These are phyloP conservation scores for Neoniphon sammara DNA, from an alignment of 2,797 vertebrate species.

Conservation along the genomic window DNA sequence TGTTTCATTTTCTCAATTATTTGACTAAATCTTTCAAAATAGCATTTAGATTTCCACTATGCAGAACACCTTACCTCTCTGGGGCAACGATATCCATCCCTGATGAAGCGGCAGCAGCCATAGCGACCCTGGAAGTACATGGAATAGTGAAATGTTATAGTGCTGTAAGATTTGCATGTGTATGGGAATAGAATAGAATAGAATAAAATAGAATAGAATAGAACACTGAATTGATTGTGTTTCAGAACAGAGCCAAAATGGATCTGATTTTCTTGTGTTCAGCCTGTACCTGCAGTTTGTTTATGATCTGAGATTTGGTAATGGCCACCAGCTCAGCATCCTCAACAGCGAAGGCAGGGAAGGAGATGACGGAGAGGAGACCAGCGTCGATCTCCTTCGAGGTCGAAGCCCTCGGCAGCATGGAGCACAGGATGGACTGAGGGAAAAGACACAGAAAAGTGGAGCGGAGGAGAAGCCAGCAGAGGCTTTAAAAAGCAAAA, in stretches of 20 bases:
- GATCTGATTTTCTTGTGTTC: not conserved
- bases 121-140: conserved; percentile 89
- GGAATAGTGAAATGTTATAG: not conserved
- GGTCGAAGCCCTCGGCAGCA: conserved; percentile 96
- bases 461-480: not conserved
- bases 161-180: not conserved
- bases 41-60: not conserved
- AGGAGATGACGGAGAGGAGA: conserved; percentile 96
- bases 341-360: conserved; percentile 97
- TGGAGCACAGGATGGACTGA: conserved; percentile 97
- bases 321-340: conserved; percentile 91
- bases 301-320: conserved; percentile 97
- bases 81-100: conserved; percentile 96
- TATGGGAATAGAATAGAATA: not conserved
- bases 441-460: conserved; percentile 53
- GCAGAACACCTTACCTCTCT: conserved; percentile 88
- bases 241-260: not conserved
- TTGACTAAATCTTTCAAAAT: not conserved
- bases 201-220: not conserved
- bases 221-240: not conserved
- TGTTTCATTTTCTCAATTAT: not conserved
- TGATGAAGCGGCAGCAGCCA: conserved; percentile 96
- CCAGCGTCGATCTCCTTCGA: conserved; percentile 99
- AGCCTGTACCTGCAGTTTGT: conserved; percentile 90
- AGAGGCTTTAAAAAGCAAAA: too few relatives aligned